Evolutionary conservation across 2,888 invertebrate genomes (phyloP).

Genomic region (Arrhopalites spinosus): DNA sequence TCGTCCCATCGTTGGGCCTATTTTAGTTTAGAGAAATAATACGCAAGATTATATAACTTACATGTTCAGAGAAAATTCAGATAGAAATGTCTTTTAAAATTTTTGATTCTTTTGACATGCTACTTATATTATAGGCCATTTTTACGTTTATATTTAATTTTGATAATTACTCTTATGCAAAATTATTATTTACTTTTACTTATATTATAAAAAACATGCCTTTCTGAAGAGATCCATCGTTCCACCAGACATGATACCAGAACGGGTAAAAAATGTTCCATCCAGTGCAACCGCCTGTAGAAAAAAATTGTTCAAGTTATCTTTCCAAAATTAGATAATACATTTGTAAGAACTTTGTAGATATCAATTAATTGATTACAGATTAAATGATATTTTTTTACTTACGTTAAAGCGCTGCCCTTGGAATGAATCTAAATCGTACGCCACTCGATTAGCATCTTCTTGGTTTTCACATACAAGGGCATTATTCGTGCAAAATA

Average conservation of each 20-base stretch:
- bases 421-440: conserved; percentile 84
- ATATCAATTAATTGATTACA: not conserved
- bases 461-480: conserved; percentile 97
- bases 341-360: not conserved
- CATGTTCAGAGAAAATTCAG: too few relatives aligned
- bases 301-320: not conserved
- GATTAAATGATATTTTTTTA: not conserved
- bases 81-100: too few relatives aligned
- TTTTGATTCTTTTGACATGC: too few relatives aligned
- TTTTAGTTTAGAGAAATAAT: too few relatives aligned
- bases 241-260: conserved; percentile 98
- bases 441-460: conserved; percentile 95
- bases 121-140: too few relatives aligned
- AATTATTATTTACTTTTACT: too few relatives aligned
- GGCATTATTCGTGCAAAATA: conserved; percentile 98
- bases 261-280: conserved; percentile 98
- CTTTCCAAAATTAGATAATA: not conserved
- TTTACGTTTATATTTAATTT: too few relatives aligned
- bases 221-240: conserved; percentile 92
- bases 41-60: too few relatives aligned
- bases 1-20: conserved; percentile 97
- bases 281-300: conserved; percentile 90
- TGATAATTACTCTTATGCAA: too few relatives aligned
- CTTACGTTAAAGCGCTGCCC: conserved; percentile 75
- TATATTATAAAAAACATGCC: too few relatives aligned